Evolutionary conservation across 2,888 invertebrate species (phyloP).

Genomic region (Marasmarcha lunaedactyla): DNA sequence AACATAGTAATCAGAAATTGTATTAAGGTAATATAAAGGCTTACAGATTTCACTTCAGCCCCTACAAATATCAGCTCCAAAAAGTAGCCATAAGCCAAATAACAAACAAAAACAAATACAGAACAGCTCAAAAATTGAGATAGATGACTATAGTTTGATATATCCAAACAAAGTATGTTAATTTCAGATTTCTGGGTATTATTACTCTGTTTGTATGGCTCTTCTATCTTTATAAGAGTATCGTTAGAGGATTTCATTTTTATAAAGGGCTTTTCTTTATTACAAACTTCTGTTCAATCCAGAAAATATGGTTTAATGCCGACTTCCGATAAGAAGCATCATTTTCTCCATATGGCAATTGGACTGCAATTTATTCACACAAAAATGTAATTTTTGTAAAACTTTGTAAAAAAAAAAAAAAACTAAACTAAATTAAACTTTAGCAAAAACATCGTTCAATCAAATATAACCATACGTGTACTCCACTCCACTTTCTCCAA

Average conservation of each 20-base stretch:
- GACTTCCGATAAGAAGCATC: no score
- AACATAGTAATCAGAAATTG: constrained; percentile 90
- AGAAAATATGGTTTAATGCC: no score
- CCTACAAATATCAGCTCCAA: constrained; percentile 92
- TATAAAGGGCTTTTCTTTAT: no score
- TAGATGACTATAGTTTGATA: constrained; percentile 74
- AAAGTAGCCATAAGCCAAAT: constrained; percentile 90
- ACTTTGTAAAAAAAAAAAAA: no score
- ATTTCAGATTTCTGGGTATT: constrained; percentile 47
- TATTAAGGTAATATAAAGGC: constrained; percentile 91
- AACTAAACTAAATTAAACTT: no score
- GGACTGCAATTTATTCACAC: no score
- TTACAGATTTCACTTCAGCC: constrained; percentile 90
- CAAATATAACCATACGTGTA: no score
- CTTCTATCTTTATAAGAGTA: constrained; percentile 41
- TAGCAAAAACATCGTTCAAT: no score
- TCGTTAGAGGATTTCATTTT: constrained; percentile 38
- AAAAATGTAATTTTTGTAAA: no score
- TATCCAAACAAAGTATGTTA: constrained; percentile 79
- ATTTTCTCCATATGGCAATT: no score
- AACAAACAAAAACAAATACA: constrained; percentile 86
- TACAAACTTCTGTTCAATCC: no score
- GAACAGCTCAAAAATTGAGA: constrained; percentile 83
- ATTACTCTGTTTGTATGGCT: constrained; percentile 20
- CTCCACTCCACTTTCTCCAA: no score